phyloP scores from a whole-genome alignment of 2,888 invertebrate genomes.

The Dioctria rufipes region DNA sequence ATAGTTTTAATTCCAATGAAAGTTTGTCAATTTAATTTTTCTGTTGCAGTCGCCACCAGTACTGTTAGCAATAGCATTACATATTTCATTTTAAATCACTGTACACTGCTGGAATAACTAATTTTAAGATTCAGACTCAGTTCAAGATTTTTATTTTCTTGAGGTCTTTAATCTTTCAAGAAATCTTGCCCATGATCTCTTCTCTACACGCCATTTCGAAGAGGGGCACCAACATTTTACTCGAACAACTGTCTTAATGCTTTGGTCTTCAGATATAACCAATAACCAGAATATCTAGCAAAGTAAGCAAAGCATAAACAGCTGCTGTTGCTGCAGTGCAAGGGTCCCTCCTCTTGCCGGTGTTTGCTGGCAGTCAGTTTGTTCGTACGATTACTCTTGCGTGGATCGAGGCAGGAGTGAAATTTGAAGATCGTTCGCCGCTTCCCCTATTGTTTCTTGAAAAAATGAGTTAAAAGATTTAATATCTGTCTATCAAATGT shows the following conservation, averaged over 20 bases:
- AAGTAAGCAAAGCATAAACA: conserved; percentile 29
- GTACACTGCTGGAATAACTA: not conserved
- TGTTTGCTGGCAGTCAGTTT: conserved; percentile 69
- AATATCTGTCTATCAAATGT: conserved; percentile 25
- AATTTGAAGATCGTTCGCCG: conserved; percentile 25
- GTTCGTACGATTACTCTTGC: conserved; percentile 72
- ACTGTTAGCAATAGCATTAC: not conserved
- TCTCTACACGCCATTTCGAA: conserved; percentile 24
- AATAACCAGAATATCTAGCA: conserved; percentile 36
- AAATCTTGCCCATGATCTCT: conserved; percentile 45
- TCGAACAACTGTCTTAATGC: conserved; percentile 16
- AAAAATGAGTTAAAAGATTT: conserved; percentile 4
- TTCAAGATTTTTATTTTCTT: not conserved
- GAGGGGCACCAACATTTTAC: conserved; percentile 8
- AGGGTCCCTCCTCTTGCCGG: conserved; percentile 63
- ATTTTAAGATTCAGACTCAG: not conserved
- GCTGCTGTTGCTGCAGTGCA: conserved; percentile 17
- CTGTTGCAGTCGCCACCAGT: conserved; percentile 7
- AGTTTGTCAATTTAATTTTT: conserved; percentile 20
- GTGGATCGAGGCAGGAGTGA: conserved; percentile 66
- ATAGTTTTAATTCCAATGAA: not conserved
- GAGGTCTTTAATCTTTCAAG: conserved; percentile 48
- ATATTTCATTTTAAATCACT: conserved; percentile 9
- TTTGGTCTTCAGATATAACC: conserved; percentile 24
- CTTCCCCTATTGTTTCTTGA: conserved; percentile 1